Evolutionary conservation across 2,888 invertebrate genomes (phyloP), one percentile per base, ranked within the genome.

Genomic region (Capitulum mitella): DNA sequence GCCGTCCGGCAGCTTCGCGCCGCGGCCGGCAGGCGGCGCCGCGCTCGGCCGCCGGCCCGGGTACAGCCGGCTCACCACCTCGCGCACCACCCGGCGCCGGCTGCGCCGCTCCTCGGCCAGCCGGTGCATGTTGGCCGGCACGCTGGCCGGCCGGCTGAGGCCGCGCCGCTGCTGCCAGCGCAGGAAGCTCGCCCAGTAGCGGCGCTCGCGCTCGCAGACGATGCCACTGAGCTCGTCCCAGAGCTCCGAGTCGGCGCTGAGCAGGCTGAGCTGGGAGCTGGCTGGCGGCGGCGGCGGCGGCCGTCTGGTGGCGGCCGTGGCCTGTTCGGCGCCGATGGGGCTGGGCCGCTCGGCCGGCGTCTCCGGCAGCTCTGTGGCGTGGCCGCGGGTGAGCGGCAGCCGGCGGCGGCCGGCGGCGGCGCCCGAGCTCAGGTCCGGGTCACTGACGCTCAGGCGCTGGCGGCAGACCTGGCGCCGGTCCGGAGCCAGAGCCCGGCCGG

Each of bases 311-410:
- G 70, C 1, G 34, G 26, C 70, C 51, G 34, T 3, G 19, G 19
- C 10, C 64, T 64, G 29, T 40, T 70, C 70, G 70, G 70, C 70
- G 40, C 70, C 70, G 40, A 70, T 70, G 26, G 70, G 70, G 26
- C 40, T 37, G 26, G 70, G 70, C 8, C 70, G 22, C 70, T 70
- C 70, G 40, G 40, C 40, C 22, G 70, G 8, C 37, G 70, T 2
- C 40, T 70, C 70, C 8, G 37, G 70, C 37, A 40, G 70, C 40
- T 70, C 70, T 26, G 70, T 70, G 37, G 70, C 70, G 40, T 70
- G 40, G 26, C 16, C 70, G 29, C 70, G 70, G 37, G 70, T 40
- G 8, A 70, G 70, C 29, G 40, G 3, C 37, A 22, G 70, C 14
- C 70, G 70, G 10, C 70, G 70, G 37, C 70, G 37, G 40, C 26